A percentile compares a stretch with the other conserved stretches of the same genome.
These are phyloP conservation scores for Kryptolebias ocellatus DNA, from an alignment of 2,797 vertebrate genomes.

Conservation along the genomic window DNA sequence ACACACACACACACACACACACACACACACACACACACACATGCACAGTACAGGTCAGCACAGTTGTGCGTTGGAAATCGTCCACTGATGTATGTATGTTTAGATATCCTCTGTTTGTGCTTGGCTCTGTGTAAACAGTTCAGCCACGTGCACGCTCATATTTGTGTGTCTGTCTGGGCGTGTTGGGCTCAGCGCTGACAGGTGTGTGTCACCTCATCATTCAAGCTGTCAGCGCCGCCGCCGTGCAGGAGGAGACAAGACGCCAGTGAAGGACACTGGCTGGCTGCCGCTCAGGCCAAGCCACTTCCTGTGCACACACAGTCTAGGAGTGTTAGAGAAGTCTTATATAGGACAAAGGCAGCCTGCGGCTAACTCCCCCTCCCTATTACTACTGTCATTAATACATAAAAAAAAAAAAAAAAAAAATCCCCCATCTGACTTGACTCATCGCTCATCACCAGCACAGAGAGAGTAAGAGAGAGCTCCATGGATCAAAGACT, in stretches of 20 bases:
- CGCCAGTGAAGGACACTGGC: conserved; percentile 57
- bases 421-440: conserved; percentile 67
- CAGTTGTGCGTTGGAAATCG: conserved; percentile 15
- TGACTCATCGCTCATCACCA: conserved; percentile 74
- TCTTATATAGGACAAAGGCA: conserved; percentile 78
- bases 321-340: conserved; percentile 57
- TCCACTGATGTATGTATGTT: conserved; percentile 4
- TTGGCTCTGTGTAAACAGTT: conserved; percentile 16
- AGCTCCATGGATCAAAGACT: conserved; percentile 73
- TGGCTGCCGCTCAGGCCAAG: conserved; percentile 62
- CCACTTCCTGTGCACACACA: conserved; percentile 55
- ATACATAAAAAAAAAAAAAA: conserved; percentile 51
- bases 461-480: conserved; percentile 49
- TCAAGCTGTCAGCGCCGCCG: conserved; percentile 67
- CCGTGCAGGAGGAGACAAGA: conserved; percentile 58
- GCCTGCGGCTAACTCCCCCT: conserved; percentile 64
- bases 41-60: conserved; percentile 19
- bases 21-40: conserved; percentile 4
- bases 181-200: conserved; percentile 67
- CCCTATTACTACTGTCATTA: conserved; percentile 66
- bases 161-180: conserved; percentile 48
- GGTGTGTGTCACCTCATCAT: conserved; percentile 76
- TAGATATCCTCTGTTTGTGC: conserved; percentile 16
- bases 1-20: conserved; percentile 1
- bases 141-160: conserved; percentile 3